Percentiles rank a stretch among this genome's conserved stretches.
Evolutionary conservation across 1,140 invertebrate genomes (phyloP).

Genomic region (Phocides pigmalion): DNA sequence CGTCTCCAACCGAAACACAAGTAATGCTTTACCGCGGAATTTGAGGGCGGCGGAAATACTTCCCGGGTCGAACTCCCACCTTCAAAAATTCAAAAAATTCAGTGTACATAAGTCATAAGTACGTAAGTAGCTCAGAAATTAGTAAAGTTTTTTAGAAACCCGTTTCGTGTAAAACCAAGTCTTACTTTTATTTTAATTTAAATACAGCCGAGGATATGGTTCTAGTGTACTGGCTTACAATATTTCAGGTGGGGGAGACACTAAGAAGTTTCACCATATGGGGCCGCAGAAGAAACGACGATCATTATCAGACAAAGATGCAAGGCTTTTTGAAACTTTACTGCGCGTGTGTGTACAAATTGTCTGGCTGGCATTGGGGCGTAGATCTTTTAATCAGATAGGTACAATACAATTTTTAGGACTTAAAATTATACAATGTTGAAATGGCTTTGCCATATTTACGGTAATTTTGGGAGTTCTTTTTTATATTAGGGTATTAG

Average conservation of each 20-base stretch:
- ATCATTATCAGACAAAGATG: conserved; percentile 85
- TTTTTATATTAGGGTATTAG: no score
- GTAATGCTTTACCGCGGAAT: no score
- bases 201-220: background rate
- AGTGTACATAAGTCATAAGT: no score
- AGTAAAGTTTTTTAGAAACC: no score
- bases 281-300: conserved; percentile 79
- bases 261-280: conserved; percentile 85
- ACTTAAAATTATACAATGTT: background rate
- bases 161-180: no score
- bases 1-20: no score
- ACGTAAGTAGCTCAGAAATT: no score
- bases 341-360: conserved; percentile 85
- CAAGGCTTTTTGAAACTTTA: conserved; percentile 85
- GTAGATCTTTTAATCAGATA: conserved; percentile 85
- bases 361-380: conserved; percentile 86
- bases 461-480: no score
- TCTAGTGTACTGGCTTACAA: conserved; percentile 13
- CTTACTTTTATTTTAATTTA: no score
- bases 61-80: no score
- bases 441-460: background rate
- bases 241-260: conserved; percentile 68
- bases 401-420: conserved; percentile 54
- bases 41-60: no score
- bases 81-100: no score